phyloP scores from a whole-genome alignment of 2,888 invertebrate genomes.

The Cephus spinipes region DNA sequence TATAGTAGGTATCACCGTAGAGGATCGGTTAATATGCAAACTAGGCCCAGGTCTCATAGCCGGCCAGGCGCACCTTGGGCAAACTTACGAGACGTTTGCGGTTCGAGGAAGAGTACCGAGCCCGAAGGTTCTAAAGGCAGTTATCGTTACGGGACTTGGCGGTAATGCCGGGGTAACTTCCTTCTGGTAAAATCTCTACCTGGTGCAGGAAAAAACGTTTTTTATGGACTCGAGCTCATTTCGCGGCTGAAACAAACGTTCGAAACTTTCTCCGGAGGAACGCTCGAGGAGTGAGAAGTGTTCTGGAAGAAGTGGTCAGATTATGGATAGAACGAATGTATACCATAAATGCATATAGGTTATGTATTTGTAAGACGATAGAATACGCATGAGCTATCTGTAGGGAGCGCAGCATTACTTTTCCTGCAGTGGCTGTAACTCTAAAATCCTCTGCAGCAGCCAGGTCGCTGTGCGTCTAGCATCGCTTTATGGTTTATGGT shows the following conservation, averaged over 20 bases:
- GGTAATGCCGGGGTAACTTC: not conserved
- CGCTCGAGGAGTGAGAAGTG: not conserved
- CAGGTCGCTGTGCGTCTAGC: not conserved
- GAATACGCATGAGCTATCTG: not conserved
- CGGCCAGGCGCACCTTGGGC: not conserved
- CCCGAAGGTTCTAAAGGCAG: not conserved
- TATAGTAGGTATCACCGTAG: conserved; percentile 19
- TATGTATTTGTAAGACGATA: not conserved
- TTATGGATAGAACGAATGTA: not conserved
- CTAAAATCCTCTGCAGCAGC: not conserved
- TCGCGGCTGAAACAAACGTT: not conserved
- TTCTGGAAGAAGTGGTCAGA: not conserved
- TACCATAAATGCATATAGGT: not conserved
- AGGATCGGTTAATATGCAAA: conserved; percentile 54
- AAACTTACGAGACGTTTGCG: not conserved
- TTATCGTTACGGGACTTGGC: not conserved
- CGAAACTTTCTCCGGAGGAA: not conserved
- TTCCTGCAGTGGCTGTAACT: not conserved
- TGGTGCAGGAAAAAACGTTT: not conserved
- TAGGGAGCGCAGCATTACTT: not conserved
- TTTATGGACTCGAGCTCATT: not conserved
- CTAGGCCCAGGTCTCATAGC: conserved; percentile 26
- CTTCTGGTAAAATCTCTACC: not conserved
- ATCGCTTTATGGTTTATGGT: not conserved
- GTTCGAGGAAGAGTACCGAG: not conserved